Percentiles rank a stretch among this genome's conserved stretches.
phyloP scores from a whole-genome alignment of 2,888 invertebrate species.

The Microctonus brassicae region DNA sequence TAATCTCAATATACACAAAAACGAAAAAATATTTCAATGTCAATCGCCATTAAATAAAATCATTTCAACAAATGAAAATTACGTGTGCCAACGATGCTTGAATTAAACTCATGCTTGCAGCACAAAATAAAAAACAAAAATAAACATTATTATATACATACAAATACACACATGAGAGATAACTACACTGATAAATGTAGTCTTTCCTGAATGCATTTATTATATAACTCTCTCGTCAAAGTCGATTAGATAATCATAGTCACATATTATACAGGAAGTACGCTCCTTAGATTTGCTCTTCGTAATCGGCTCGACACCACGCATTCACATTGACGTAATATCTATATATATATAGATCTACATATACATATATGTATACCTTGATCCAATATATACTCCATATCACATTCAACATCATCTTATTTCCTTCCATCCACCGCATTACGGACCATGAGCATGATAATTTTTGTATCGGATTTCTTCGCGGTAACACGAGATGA shows the following conservation, averaged over 20 bases:
- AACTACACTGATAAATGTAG: not conserved
- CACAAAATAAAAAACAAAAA: not conserved
- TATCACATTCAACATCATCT: not conserved
- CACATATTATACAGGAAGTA: slow-evolving; percentile 46
- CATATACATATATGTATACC: slow-evolving; percentile 3
- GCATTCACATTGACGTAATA: slow-evolving; percentile 24
- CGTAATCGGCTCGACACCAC: slow-evolving; percentile 43
- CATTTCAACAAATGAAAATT: not conserved
- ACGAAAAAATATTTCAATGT: not conserved
- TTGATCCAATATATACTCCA: not conserved
- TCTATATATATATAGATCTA: slow-evolving; percentile 8
- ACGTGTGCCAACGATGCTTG: not conserved
- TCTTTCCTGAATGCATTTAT: slow-evolving; percentile 15
- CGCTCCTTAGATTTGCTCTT: slow-evolving; percentile 38
- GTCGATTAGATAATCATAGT: slow-evolving; percentile 53
- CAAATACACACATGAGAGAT: not conserved
- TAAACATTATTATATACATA: not conserved
- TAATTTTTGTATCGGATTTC: slow-evolving; percentile 25
- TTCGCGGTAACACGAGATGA: slow-evolving; percentile 26
- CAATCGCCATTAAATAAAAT: not conserved
- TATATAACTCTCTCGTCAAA: slow-evolving; percentile 41
- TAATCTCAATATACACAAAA: too few species aligned
- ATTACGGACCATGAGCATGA: slow-evolving; percentile 9
- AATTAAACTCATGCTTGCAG: not conserved
- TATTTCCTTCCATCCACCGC: not conserved